Base-by-base conservation (phyloP, 2,888 invertebrate genomes). In the Chelonus formosanus region DNA sequence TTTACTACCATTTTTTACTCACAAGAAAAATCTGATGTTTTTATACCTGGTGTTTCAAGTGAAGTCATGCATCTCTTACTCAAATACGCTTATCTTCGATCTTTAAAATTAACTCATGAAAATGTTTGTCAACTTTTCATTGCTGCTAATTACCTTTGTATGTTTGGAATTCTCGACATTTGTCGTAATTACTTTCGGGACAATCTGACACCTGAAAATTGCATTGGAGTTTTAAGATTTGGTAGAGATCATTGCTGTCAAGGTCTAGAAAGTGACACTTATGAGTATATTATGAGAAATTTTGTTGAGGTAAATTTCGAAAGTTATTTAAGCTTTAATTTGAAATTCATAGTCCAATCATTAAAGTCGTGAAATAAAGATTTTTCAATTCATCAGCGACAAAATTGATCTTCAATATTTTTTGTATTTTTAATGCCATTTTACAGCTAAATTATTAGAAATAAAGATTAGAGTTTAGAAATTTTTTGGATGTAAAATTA, bases 131-230 rank as follows among this genome's bases (percentile, higher is more conserved):
- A 91, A 76, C 86, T 97, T 8, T 87, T 96, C 48, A 90, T 92
- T 75, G 91, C 93, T 0, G 94, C 96, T 3, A 96, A 97, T 85
- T 96, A 95, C 81, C 89, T 97, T 63, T 91, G 93, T 75, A 92
- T 96, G 73, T 86, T 92, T 54, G 94, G 94, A 0, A 90, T 96
- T 53, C 87, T 95, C 59, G 90, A 92, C 71, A 87, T 92, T 31
- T 96, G 96, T 84, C 92, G 92, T 77, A 89, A 92, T 55, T 94
- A 90, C 78, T 87, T 97, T 10, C 87, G 89, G 63, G 84, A 84
- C 50, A 89, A 90, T 65, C 85, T 97, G 31, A 90, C 86, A 10
- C 89, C 92, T 0, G 89, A 90, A 73, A 96, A 96, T 82, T 94
- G 94, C 80, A 90, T 96, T 69, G 92, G 93, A 35, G 91, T 96